Evolutionary conservation across 2,113 vertebrate genomes (phyloP), one percentile per base, ranked within the genome.

Genomic region (Brachionichthys hirsutus): DNA sequence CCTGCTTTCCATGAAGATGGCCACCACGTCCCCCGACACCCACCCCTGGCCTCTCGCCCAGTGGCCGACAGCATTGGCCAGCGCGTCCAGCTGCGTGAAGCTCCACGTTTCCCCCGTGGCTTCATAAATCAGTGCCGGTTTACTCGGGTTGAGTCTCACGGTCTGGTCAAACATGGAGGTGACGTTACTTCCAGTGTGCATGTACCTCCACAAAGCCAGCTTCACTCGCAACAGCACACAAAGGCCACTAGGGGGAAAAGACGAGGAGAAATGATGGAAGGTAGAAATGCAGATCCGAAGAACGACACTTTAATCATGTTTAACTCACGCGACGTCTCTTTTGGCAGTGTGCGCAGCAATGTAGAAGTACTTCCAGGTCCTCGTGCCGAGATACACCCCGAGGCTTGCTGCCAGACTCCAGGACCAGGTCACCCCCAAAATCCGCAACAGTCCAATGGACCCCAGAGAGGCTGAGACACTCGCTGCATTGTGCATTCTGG

Each of bases 291-390:
- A 56, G 0, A 61, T 35, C 10, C 30, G 17, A 16, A 35, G 2
- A 56, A 12, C 15, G 50, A 34, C 3, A 50, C 38, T 8, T 56
- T 22, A 1, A 10, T 47, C 12, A 24, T 19, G 15, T 40, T 58
- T 17, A 44, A 91, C 93, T 93, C 79, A 97, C 95, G 88, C 91
- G 43, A 95, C 54, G 64, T 96, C 95, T 71, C 95, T 84, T 64
- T 86, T 90, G 15, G 91, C 94, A 0, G 95, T 97, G 66, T 90
- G 80, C 22, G 84, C 87, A 57, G 92, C 82, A 11, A 97, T 88
- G 60, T 95, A 93, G 69, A 97, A 89, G 84, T 93, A 94, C 36
- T 89, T 90, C 95, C 95, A 97, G 19, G 93, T 94, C 3, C 92
- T 94, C 2, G 90, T 83, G 30, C 93, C 92, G 52, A 96, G 85